Base-by-base conservation (phyloP, 2,797 vertebrate species). In the Cottoperca gobio region DNA sequence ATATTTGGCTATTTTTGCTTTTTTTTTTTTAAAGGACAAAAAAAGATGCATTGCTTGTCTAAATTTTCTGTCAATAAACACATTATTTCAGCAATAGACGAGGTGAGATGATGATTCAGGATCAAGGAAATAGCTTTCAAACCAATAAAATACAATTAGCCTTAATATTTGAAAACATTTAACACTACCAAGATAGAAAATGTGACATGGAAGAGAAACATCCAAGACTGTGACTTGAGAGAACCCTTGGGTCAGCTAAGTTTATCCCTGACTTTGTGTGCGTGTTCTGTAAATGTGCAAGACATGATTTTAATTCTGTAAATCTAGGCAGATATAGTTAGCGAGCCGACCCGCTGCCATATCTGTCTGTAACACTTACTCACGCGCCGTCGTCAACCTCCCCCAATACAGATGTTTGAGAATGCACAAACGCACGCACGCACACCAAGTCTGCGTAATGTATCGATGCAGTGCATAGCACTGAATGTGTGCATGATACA, bases 301-400 rank as follows among this genome's bases (percentile, higher is more conserved):
- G 28, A 64, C 55, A 45, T 37, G 45, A 43, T 48, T 43, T 42
- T 54, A 64, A 40, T n/a, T 40, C 50, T 46, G 43, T 28, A 50
- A 70, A 66, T 23, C 43, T 5, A 48, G 60, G 50, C 78, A 67
- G 31, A 9, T 21, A 9, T 17, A 53, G 64, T 46, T 58, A 31
- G 70, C 21, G 3, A 59, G 58, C 48, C 50, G 2, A n/a, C 68
- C 58, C 0, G 7, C 67, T 71, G 81, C 69, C 81, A 79, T 11
- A 67, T 23, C 65, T 73, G 54, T 68, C 82, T 43, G 37, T 53
- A 33, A 58, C 35, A 72, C 49, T 71, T 54, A 54, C 28, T 64
- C 33, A 37, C 39, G 48, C 12, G 58, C 14, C n/a, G 33, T 66
- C 74, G 50, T 31, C 70, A 49, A 5, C 62, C 53, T 43, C 39